phyloP scores from a whole-genome alignment of 2,113 vertebrate species.

The Misgurnus anguillicaudatus region DNA sequence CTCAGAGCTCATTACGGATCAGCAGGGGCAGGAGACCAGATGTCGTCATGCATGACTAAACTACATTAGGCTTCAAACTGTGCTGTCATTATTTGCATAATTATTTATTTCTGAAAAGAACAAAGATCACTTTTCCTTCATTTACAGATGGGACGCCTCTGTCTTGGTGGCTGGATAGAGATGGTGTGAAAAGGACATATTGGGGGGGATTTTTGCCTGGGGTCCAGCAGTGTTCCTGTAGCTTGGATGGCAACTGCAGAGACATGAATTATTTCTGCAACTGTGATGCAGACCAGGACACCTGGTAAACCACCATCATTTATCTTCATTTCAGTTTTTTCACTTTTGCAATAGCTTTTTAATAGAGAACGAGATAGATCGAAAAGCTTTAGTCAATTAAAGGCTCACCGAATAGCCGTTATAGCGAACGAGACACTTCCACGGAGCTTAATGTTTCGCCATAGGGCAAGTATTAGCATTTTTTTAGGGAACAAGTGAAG shows the following conservation, averaged over 20 bases:
- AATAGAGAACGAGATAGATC: not conserved
- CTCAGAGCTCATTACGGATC: slow-evolving; percentile 11
- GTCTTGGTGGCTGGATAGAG: slow-evolving; percentile 93
- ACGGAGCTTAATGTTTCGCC: slow-evolving; percentile 17
- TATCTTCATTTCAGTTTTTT: slow-evolving; percentile 1
- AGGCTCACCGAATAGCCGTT: not conserved
- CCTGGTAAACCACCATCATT: slow-evolving; percentile 80
- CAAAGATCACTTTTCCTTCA: not conserved
- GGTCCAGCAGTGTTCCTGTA: slow-evolving; percentile 92
- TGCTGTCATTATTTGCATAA: slow-evolving; percentile 16
- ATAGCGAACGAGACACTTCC: not conserved
- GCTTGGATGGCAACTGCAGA: slow-evolving; percentile 91
- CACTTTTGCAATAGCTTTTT: not conserved
- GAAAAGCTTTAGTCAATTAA: slow-evolving; percentile 1
- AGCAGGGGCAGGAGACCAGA: slow-evolving; percentile 19
- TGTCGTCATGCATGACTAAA: slow-evolving; percentile 25
- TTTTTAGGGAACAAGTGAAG: slow-evolving; percentile 36
- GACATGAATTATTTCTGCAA: slow-evolving; percentile 96
- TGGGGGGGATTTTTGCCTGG: slow-evolving; percentile 93
- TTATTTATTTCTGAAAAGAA: not conserved
- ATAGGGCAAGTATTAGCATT: slow-evolving; percentile 9
- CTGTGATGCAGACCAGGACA: slow-evolving; percentile 88
- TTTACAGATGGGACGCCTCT: slow-evolving; percentile 86
- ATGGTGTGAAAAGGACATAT: slow-evolving; percentile 87
- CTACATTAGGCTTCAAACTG: slow-evolving; percentile 16